Base-by-base conservation (phyloP, 2,797 vertebrate genomes). In the Coilia nasus region DNA sequence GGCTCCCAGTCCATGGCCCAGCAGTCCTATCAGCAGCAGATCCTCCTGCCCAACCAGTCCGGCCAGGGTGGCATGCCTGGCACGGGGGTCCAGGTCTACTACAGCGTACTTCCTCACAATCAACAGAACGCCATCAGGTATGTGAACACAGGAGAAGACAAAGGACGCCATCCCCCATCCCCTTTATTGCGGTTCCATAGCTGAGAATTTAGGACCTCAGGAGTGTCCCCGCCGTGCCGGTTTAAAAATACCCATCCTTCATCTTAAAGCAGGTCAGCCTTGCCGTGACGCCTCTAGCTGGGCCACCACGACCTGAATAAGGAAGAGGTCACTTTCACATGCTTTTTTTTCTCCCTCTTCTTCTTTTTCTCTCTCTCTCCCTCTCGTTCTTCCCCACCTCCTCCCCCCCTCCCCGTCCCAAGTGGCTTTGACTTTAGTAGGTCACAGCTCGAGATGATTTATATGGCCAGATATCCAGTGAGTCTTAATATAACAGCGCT, bases 61-160 rank as follows among this genome's bases (percentile, higher is more conserved):
- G 96, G 90, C 89, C 96, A 96, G 93, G 96, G 94, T 31, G 88
- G 92, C 83, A 71, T 95, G 89, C 92, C 96, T 59, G 87, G 94
- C 67, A 88, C 96, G 85, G 96, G 95, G 92, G 94, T 97, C 93
- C 96, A 96, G 54, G 95, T 97, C 83, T 97, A 97, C 92, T 97
- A 97, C 92, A 97, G 96, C 82, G 93, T 97, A 92, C 93, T 97
- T 89, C 95, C 96, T 88, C 94, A 96, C 80, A 92, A 92, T 85
- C 97, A 97, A 47, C 97, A 97, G 90, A 97, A 94, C 90, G 94
- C 93, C 89, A 92, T 97, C 90, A 97, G 96, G 97, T 97, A 84
- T 91, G 91, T 90, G 14, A 54, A 54, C 50, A 14, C 50, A 54
- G 50, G 1, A 54, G 14, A 54, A 54, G 50, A 54, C 9, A 54